Evolutionary conservation across 30 jellyfish, hydroid and myxozoan species (phyloP).

Genomic region (Thelohanellus kitauei): DNA sequence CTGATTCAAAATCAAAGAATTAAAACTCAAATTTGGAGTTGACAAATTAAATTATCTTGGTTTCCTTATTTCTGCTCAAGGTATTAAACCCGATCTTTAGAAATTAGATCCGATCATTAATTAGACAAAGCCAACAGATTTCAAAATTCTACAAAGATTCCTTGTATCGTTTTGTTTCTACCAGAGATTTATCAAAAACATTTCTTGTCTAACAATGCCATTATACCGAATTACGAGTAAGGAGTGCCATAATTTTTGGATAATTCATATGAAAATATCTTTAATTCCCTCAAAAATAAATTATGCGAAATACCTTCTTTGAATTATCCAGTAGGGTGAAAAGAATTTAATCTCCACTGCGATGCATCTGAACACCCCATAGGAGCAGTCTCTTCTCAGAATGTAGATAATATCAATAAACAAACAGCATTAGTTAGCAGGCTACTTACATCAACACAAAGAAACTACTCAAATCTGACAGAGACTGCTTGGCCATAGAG

Average conservation of each 20-base stretch:
- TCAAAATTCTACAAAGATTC: slow-evolving; percentile 4
- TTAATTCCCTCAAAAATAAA: slow-evolving; percentile 1
- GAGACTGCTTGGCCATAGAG: neutral
- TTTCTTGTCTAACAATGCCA: slow-evolving; percentile 12
- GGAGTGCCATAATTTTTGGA: slow-evolving; percentile 5
- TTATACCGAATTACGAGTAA: slow-evolving; percentile 1
- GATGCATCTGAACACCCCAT: slow-evolving; percentile 13
- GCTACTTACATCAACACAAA: slow-evolving; percentile 4
- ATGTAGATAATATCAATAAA: neutral
- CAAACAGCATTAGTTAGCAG: slow-evolving; percentile 17
- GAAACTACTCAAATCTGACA: neutral
- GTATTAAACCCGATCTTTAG: slow-evolving; percentile 10
- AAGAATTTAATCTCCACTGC: slow-evolving; percentile 5
- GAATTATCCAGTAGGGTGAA: slow-evolving; percentile 8
- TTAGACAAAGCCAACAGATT: slow-evolving; percentile 7
- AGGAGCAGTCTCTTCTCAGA: slow-evolving; percentile 18
- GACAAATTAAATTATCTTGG: too few relatives aligned
- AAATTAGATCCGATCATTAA: slow-evolving; percentile 5
- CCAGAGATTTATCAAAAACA: slow-evolving; percentile 4
- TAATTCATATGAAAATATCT: slow-evolving; percentile 2
- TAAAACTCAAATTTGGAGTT: too few relatives aligned
- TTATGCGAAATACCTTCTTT: slow-evolving; percentile 5
- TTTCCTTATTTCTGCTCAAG: slow-evolving; percentile 2
- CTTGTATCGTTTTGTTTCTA: slow-evolving; percentile 10
- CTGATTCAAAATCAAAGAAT: slow-evolving; percentile 8